Percentiles rank a stretch among this genome's conserved stretches.
These are phyloP conservation scores for Conops quadrifasciatus DNA, from an alignment of 2,888 invertebrate species.

Conservation along the genomic window DNA sequence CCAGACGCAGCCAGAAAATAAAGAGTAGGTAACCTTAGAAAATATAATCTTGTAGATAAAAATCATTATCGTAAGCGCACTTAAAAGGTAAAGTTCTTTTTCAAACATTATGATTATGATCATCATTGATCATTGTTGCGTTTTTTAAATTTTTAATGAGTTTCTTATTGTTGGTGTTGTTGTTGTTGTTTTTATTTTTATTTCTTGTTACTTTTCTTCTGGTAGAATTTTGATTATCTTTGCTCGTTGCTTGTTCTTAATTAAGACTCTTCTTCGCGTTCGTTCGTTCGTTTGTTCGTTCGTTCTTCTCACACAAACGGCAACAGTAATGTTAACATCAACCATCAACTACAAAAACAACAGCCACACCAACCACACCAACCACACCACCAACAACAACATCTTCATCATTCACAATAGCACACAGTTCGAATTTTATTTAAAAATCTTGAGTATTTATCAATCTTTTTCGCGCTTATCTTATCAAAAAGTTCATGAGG, in stretches of 20 bases:
- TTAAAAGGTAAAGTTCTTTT: no score
- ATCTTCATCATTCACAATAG: background rate
- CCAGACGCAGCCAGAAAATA: no score
- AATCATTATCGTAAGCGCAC: no score
- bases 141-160: no score
- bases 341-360: background rate
- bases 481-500: conserved; percentile 59
- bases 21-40: background rate
- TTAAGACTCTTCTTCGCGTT: conserved; percentile 37
- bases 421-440: conserved; percentile 35
- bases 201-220: conserved; percentile 14
- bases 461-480: conserved; percentile 59
- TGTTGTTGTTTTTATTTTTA: conserved; percentile 9
- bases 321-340: background rate
- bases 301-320: conserved; percentile 42
- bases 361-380: background rate
- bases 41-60: background rate
- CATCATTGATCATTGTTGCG: conserved; percentile 5
- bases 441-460: conserved; percentile 52
- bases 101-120: background rate
- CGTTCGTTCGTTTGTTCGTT: no score
- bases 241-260: conserved; percentile 27
- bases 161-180: conserved; percentile 16
- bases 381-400: background rate
- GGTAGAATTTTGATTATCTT: conserved; percentile 29